phyloP scores from a whole-genome alignment of 2,113 vertebrate species.

The Ploceus nigricollis region DNA sequence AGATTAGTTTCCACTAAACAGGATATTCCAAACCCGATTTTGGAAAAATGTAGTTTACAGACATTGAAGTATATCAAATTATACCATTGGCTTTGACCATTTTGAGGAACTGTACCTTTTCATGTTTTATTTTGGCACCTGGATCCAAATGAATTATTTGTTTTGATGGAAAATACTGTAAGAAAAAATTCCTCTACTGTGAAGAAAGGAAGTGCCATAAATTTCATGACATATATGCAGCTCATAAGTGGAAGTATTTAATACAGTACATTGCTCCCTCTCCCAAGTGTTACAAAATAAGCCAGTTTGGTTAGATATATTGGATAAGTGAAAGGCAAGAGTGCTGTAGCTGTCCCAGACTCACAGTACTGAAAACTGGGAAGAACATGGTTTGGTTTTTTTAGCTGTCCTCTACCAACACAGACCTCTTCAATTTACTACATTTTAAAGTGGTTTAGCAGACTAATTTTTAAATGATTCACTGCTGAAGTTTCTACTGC shows the following conservation, averaged over 20 bases:
- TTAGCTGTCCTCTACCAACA: not conserved
- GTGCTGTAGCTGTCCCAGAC: not conserved
- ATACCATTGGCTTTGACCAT: not conserved
- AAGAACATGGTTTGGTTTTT: not conserved
- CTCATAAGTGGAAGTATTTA: not conserved
- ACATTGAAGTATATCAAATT: not conserved
- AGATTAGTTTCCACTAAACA: not conserved
- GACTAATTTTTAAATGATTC: constrained; percentile 7
- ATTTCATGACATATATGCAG: not conserved
- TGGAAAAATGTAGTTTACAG: not conserved
- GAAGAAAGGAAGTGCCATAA: not conserved
- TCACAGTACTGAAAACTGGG: not conserved
- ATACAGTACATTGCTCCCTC: not conserved
- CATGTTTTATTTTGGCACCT: not conserved
- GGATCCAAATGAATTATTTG: not conserved
- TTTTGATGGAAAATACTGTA: not conserved
- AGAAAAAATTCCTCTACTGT: not conserved
- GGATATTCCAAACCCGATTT: not conserved
- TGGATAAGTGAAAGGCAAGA: not conserved
- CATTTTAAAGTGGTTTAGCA: not conserved
- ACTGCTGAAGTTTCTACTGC: not conserved
- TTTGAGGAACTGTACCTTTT: not conserved
- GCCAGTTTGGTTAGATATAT: not conserved
- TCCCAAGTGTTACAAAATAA: not conserved
- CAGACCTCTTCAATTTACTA: not conserved